Percentiles rank a stretch among this genome's conserved stretches.
Conservation (phyloP, 1,140 invertebrate species). For the Helicoverpa zea region DNA sequence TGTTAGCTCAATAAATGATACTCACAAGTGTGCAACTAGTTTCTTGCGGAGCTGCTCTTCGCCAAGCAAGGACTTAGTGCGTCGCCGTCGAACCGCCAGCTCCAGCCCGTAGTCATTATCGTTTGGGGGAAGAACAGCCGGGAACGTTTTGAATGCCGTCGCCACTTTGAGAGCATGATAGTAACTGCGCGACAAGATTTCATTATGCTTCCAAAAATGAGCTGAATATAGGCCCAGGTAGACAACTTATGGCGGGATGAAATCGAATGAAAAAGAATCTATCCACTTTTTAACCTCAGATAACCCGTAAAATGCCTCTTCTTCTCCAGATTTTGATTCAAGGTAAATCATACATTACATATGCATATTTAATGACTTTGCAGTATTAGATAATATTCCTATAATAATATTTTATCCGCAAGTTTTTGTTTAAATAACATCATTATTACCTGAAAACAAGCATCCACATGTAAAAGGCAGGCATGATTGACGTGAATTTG, state of each 20-base stretch:
- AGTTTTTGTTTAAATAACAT: background rate
- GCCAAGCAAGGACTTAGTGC: conserved; percentile 76
- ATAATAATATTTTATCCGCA: no score
- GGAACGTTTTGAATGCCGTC: conserved; percentile 72
- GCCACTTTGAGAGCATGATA: conserved; percentile 77
- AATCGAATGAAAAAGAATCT: no score
- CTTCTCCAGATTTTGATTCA: no score
- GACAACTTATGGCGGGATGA: no score
- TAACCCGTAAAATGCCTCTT: no score
- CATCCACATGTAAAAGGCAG: conserved; percentile 81
- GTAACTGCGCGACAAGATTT: conserved; percentile 64
- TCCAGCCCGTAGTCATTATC: conserved; percentile 75
- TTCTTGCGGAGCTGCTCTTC: conserved; percentile 75
- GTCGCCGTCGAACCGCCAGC: conserved; percentile 74
- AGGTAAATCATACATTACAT: no score
- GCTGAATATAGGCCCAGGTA: no score
- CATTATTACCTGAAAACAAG: conserved; percentile 68
- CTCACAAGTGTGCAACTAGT: conserved; percentile 72
- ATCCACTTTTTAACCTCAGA: no score
- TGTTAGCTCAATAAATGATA: conserved; percentile 27
- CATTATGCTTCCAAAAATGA: background rate
- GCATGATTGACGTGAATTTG: conserved; percentile 74
- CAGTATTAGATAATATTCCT: no score
- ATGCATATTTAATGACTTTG: no score
- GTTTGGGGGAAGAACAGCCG: conserved; percentile 61